A percentile compares a stretch with the other conserved stretches of the same genome.
Evolutionary conservation across 2,888 invertebrate species (phyloP).

Genomic region (Lycaena phlaeas): DNA sequence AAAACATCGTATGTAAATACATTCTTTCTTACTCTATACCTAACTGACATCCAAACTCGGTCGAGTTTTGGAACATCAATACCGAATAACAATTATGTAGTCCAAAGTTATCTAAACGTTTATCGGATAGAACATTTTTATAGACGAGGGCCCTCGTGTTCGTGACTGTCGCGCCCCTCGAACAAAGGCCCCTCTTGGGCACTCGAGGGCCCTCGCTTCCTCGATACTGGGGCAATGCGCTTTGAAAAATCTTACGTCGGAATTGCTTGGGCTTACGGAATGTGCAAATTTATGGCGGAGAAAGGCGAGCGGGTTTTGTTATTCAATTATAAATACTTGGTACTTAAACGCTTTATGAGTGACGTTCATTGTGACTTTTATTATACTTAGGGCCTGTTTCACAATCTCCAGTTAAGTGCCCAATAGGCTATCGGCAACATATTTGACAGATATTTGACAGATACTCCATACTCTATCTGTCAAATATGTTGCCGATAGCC

Average conservation of each 20-base stretch:
- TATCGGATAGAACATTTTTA: conserved; percentile 7
- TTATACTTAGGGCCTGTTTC: no score
- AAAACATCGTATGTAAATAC: no score
- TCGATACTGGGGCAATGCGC: conserved; percentile 11
- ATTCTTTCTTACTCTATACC: no score
- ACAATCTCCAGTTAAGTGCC: no score
- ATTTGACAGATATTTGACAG: no score
- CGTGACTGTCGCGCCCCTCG: conserved; percentile 4
- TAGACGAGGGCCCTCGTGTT: conserved; percentile 1
- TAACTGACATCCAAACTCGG: no score
- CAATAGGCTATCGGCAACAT: no score
- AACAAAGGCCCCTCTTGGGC: conserved; percentile 10
- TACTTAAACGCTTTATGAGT: no score
- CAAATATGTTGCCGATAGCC: no score
- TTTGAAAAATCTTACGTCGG: conserved; percentile 8
- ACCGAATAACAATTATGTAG: background rate
- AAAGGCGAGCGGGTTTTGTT: background rate
- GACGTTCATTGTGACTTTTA: conserved; percentile 1
- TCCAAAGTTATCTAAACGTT: background rate
- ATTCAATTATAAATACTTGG: no score
- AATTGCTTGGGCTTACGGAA: background rate
- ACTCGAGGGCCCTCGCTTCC: conserved; percentile 8
- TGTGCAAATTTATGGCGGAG: background rate
- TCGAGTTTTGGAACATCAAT: no score
- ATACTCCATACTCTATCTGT: no score